Conservation (phyloP, 2,888 invertebrate species). For the Lottia scabra region DNA sequence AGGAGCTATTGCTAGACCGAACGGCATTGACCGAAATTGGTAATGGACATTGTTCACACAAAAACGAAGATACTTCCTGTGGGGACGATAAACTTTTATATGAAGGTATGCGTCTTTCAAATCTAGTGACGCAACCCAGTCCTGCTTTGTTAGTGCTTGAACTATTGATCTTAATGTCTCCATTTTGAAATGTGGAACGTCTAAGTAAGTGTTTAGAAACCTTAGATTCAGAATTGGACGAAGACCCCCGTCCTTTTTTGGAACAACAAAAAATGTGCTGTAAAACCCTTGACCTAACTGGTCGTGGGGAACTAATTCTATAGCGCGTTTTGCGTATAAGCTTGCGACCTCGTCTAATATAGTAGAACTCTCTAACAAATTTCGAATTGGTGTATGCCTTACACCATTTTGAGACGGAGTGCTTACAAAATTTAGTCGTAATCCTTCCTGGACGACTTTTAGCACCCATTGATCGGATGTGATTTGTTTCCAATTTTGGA, state of each 20-base stretch:
- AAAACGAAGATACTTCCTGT: background rate
- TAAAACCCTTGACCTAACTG: constrained; percentile 12
- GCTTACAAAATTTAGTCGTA: constrained; percentile 5
- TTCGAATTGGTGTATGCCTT: constrained; percentile 6
- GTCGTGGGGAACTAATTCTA: background rate
- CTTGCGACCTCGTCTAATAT: constrained; percentile 11
- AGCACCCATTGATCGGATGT: constrained; percentile 15
- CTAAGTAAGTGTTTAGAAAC: background rate
- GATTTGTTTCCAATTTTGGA: constrained; percentile 9
- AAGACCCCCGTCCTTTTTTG: constrained; percentile 9
- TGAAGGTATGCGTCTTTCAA: background rate
- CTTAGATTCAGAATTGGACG: constrained; percentile 13
- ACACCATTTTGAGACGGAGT: background rate
- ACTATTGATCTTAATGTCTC: constrained; percentile 12
- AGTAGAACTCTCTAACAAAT: background rate
- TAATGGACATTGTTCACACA: background rate
- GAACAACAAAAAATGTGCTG: constrained; percentile 12
- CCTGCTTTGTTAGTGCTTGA: background rate
- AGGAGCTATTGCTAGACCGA: background rate
- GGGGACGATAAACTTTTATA: background rate
- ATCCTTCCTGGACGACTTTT: constrained; percentile 6
- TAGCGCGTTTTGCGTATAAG: constrained; percentile 4
- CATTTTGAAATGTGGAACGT: constrained; percentile 20
- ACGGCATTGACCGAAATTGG: background rate
- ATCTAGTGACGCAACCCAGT: background rate